Percentiles rank a stretch among this genome's conserved stretches.
These are phyloP conservation scores for Noctua comes DNA, from an alignment of 2,888 invertebrate genomes.

Conservation along the genomic window DNA sequence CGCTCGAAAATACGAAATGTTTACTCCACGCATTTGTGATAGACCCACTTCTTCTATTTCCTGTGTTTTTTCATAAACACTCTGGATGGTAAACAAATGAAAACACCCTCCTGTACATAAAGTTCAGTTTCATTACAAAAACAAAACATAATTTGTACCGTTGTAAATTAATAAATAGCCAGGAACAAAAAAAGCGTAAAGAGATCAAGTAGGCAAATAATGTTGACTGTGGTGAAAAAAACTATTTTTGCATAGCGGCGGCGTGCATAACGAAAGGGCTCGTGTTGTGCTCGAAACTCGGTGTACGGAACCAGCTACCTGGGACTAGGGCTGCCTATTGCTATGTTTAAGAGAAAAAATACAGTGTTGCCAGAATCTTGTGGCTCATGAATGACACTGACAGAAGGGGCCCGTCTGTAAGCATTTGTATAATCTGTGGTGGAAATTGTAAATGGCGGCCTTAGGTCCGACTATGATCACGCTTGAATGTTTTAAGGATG, in stretches of 20 bases:
- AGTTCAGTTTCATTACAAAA: conserved; percentile 40
- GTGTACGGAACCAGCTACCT: conserved; percentile 65
- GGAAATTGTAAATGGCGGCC: neutral
- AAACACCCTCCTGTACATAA: neutral
- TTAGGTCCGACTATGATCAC: neutral
- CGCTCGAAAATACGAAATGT: too few relatives aligned
- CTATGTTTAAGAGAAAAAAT: neutral
- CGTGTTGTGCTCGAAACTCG: conserved; percentile 75
- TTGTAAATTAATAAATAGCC: conserved; percentile 52
- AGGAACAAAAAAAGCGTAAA: conserved; percentile 57
- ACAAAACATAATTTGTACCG: conserved; percentile 41
- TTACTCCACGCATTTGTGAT: too few relatives aligned
- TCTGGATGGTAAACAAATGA: neutral
- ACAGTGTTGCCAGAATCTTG: neutral
- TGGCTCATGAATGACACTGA: neutral
- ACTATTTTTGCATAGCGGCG: conserved; percentile 70
- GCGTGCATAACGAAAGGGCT: conserved; percentile 82
- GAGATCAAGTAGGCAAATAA: conserved; percentile 68
- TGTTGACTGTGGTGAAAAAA: conserved; percentile 65
- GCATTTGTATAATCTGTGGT: neutral
- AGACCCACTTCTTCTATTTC: too few relatives aligned
- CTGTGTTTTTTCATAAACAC: too few relatives aligned
- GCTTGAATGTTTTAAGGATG: neutral
- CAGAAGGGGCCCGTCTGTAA: neutral
- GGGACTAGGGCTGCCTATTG: conserved; percentile 63